phyloP scores from a whole-genome alignment of 1,140 invertebrate species.

The Drosophila prosaltans region DNA sequence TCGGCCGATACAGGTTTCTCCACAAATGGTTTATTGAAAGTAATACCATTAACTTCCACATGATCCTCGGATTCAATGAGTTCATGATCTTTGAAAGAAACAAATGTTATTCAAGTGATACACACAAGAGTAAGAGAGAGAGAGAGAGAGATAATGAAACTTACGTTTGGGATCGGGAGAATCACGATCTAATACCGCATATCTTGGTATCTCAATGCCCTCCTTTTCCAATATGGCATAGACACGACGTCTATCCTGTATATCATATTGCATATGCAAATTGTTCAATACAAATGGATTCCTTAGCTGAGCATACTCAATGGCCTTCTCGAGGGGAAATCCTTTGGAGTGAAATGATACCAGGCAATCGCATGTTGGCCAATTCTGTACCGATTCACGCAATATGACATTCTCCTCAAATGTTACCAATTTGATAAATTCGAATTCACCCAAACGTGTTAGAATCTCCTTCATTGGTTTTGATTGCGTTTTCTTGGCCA shows the following conservation, averaged over 20 bases:
- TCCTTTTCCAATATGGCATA: constrained; percentile 97
- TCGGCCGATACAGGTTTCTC: constrained; percentile 94
- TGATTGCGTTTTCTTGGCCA: constrained; percentile 99
- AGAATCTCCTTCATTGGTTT: constrained; percentile 99
- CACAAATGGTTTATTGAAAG: constrained; percentile 99
- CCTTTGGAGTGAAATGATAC: constrained; percentile 99
- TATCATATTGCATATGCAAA: constrained; percentile 98
- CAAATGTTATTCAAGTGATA: too few relatives aligned
- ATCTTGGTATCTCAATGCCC: constrained; percentile 98
- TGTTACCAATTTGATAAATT: constrained; percentile 96
- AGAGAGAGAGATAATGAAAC: constrained; percentile 37
- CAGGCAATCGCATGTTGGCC: constrained; percentile 98
- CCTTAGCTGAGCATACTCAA: constrained; percentile 96
- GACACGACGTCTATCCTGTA: constrained; percentile 97
- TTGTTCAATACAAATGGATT: constrained; percentile 99
- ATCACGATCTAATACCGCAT: constrained; percentile 98
- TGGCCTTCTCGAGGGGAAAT: constrained; percentile 99
- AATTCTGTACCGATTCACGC: constrained; percentile 97
- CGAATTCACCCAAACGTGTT: constrained; percentile 96
- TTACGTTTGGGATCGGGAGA: constrained; percentile 94
- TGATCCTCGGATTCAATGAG: constrained; percentile 99
- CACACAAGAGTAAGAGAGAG: too few relatives aligned
- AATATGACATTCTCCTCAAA: constrained; percentile 97
- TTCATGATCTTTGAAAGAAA: constrained; percentile 89
- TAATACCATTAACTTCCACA: constrained; percentile 98